A percentile compares a stretch with the other conserved stretches of the same genome.
Conservation (phyloP, 2,888 invertebrate genomes). For the Troides aeacus region DNA sequence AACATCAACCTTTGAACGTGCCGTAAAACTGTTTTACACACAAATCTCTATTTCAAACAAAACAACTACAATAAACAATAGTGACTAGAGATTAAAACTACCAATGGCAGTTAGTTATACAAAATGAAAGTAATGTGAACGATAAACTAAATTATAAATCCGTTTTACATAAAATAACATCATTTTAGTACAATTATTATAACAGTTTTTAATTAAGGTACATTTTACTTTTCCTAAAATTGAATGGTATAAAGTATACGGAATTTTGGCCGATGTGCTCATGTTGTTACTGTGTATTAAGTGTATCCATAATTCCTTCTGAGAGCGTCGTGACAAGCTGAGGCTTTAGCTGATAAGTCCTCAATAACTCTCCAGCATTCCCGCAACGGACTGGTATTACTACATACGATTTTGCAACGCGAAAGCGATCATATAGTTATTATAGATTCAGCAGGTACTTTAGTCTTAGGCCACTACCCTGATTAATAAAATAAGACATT, state of each 20-base stretch:
- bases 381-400: neutral
- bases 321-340: too few relatives aligned
- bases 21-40: slow-evolving; percentile 17
- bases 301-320: too few relatives aligned
- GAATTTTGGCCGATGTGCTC: neutral
- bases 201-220: slow-evolving; percentile 4
- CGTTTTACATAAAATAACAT: neutral
- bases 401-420: neutral
- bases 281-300: neutral
- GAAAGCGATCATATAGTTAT: slow-evolving; percentile 2
- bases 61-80: slow-evolving; percentile 31
- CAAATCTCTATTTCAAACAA: slow-evolving; percentile 18
- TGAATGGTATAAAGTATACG: neutral
- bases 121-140: neutral
- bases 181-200: neutral
- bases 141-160: neutral
- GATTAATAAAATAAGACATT: neutral
- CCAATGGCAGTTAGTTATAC: slow-evolving; percentile 10
- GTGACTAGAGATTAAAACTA: slow-evolving; percentile 33
- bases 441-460: slow-evolving; percentile 16
- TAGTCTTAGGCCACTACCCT: neutral
- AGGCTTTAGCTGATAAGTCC: too few relatives aligned
- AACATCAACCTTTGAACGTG: neutral
- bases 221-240: neutral
- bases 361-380: too few relatives aligned